A percentile compares a stretch with the other conserved stretches of the same genome.
These are phyloP conservation scores for Apteryx owenii DNA, from an alignment of 2,113 vertebrate genomes.

Conservation along the genomic window DNA sequence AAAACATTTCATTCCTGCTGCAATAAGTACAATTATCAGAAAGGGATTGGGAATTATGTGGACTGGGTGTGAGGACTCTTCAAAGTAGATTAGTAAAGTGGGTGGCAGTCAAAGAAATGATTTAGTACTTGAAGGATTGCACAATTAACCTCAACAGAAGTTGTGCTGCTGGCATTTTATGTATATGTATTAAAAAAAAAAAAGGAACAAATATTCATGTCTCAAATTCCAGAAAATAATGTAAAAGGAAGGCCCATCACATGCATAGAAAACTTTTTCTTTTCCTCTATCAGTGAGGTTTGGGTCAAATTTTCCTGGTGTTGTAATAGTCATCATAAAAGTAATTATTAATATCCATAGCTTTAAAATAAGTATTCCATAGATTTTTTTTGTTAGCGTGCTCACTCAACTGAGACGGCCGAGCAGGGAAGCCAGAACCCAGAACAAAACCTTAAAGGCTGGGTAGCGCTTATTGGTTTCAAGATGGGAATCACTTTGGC, in stretches of 20 bases:
- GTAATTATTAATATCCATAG: not conserved
- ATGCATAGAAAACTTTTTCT: not conserved
- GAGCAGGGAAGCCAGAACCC: not conserved
- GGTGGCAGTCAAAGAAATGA: not conserved
- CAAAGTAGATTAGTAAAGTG: not conserved
- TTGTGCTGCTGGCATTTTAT: not conserved
- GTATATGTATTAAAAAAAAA: not conserved
- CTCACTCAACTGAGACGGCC: not conserved
- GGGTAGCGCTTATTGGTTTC: not conserved
- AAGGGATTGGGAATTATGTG: not conserved
- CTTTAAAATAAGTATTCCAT: not conserved
- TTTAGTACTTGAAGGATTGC: not conserved
- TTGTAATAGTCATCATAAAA: not conserved
- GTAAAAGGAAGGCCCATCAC: not conserved
- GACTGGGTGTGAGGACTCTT: not conserved
- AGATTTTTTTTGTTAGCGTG: not conserved
- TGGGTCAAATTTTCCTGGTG: not conserved
- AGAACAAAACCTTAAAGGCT: not conserved
- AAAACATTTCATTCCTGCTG: constrained; percentile 23
- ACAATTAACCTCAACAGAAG: not conserved
- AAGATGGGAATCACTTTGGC: not conserved
- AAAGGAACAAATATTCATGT: not conserved
- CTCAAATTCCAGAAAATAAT: not conserved
- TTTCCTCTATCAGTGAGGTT: not conserved
- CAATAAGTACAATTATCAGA: not conserved